Percentiles rank a stretch among this genome's conserved stretches.
phyloP scores from a whole-genome alignment of 2,113 vertebrate genomes.

The Sylvilagus bachmani region DNA sequence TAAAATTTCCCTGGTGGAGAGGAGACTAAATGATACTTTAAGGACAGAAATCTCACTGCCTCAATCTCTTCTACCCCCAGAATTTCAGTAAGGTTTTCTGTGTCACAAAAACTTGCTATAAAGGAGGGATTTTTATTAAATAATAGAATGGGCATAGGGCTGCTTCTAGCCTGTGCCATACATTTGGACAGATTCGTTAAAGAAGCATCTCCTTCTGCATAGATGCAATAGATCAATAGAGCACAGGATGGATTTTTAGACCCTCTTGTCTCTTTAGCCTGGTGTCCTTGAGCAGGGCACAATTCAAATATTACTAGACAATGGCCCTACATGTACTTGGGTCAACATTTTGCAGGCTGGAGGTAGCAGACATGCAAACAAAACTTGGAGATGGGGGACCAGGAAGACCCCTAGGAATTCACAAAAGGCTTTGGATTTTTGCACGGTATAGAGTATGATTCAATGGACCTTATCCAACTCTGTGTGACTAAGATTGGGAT shows the following conservation, averaged over 20 bases:
- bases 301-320: neutral
- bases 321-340: neutral
- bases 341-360: neutral
- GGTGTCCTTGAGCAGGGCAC: neutral
- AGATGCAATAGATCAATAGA: neutral
- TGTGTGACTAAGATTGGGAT: neutral
- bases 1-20: neutral
- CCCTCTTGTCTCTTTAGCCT: neutral
- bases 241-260: neutral
- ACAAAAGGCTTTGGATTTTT: conserved; percentile 4
- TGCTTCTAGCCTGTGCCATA: neutral
- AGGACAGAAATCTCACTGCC: neutral
- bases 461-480: neutral
- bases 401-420: neutral
- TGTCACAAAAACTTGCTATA: neutral
- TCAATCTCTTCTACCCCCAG: neutral
- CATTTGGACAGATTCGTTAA: neutral
- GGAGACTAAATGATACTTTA: neutral
- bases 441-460: neutral
- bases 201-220: neutral
- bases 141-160: neutral
- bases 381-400: neutral
- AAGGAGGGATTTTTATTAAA: neutral
- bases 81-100: neutral
- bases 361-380: neutral